phyloP scores from a whole-genome alignment of 2,888 invertebrate genomes.

The Leucania comma region DNA sequence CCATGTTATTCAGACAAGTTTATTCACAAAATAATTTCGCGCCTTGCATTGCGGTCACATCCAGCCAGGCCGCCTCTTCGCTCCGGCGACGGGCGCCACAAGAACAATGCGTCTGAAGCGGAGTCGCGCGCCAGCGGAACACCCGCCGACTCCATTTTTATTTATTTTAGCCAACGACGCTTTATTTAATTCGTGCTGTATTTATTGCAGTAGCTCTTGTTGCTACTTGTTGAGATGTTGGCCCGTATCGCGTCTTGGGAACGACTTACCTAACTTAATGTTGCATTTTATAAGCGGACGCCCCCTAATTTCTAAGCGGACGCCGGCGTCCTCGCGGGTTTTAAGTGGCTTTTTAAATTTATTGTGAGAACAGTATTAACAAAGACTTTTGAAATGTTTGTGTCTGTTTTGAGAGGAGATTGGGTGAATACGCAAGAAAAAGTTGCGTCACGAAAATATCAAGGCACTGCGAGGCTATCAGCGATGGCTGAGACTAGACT shows the following conservation, averaged over 20 bases:
- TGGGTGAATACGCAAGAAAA: too few relatives aligned
- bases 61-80: slow-evolving; percentile 42
- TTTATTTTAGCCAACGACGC: slow-evolving; percentile 60
- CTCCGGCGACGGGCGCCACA: slow-evolving; percentile 60
- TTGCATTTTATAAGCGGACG: too few relatives aligned
- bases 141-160: slow-evolving; percentile 61
- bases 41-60: slow-evolving; percentile 52
- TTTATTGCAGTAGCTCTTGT: slow-evolving; percentile 58
- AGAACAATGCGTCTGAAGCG: slow-evolving; percentile 67
- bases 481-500: too few relatives aligned
- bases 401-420: too few relatives aligned
- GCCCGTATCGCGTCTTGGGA: slow-evolving; percentile 23
- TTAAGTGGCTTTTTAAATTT: too few relatives aligned
- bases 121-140: slow-evolving; percentile 56
- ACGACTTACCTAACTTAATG: slow-evolving; percentile 1
- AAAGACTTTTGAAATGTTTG: too few relatives aligned
- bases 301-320: too few relatives aligned
- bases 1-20: slow-evolving; percentile 35
- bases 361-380: too few relatives aligned
- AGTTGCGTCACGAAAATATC: too few relatives aligned
- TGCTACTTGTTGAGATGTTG: slow-evolving; percentile 62
- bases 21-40: slow-evolving; percentile 45
- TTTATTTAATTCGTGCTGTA: slow-evolving; percentile 66
- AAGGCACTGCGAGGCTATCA: too few relatives aligned
- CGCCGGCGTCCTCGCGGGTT: too few relatives aligned